Evolutionary conservation across 2,797 vertebrate species (phyloP), one percentile per base, ranked within the genome.

Genomic region (Rhinogobio ventralis): DNA sequence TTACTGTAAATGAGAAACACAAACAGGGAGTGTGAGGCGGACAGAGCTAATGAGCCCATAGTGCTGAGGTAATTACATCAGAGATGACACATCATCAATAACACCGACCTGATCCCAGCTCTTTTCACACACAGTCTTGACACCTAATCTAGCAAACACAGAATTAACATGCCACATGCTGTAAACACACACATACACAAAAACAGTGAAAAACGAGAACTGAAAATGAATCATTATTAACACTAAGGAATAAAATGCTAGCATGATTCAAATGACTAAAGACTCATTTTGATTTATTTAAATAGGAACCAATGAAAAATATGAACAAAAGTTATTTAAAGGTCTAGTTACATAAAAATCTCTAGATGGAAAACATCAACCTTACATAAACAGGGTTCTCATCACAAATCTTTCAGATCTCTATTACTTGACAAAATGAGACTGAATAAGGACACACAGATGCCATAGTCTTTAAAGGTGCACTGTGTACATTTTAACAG

Each of bases 1-100:
- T 86, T 86, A 74, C 45, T 80, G 85, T 74, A 86, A 86, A 86
- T 83, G 86, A 86, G 86, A 80, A 86, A 86, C 81, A 84, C 86
- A 84, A 86, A 75, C 81, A 80, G 74, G 42, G 51, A 73, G 85
- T 73, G 75, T 86, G 81, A 46, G 81, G 75, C 67, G 66, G 75
- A 83, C 75, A 73, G 74, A 86, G 85, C 81, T 86, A 86, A 86
- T 86, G 85, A 86, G 81, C 81, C 75, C 81, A 79, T 81, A 79
- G 86, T 28, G 62, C 62, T 75, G 81, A 86, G 62, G 76, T 86
- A 86, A 86, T 85, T 85, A 85, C 78, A 85, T 85, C 71, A 85
- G 62, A 67, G 69, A 55, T 53, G 78, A 53, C 77, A 74, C 42
- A 81, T 81, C 84, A 85, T 85, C 84, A 81, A 75, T 68, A 85